Base-by-base conservation (phyloP, 2,113 vertebrate genomes). In the Oostethus manadensis region DNA sequence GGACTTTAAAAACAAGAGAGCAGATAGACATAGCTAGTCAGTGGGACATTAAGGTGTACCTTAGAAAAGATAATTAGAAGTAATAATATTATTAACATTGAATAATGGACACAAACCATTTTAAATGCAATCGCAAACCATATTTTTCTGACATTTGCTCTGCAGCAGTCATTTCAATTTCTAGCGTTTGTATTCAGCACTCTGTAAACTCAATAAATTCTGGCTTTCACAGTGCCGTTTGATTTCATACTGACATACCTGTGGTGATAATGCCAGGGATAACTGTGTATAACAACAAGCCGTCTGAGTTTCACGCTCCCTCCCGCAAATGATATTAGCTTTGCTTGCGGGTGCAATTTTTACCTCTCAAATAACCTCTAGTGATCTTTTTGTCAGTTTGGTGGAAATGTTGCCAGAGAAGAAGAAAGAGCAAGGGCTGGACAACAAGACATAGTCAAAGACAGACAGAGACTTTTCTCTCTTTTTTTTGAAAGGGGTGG, bases 381-480 rank as follows among this genome's bases (percentile, higher is more conserved):
- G 21, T n/a, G 42, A 42, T 60, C 46, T 40, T n/a, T 18, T 61
- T 59, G 60, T 51, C 42, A 26, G 13, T 70, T 23, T 66, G 72
- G 22, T 58, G 43, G 22, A 54, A 56, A 49, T 58, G 62, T 62
- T 55, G 70, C 64, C 51, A 64, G 47, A 62, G 7, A 56, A 62
- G 7, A 56, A 74, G 53, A 55, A 10, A 22, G 14, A 48, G 44
- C 59, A 44, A 44, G 22, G 13, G 33, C 60, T 70, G 48, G 62
- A 50, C 10, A 59, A 17, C 65, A 50, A 49, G 47, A 38, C 33
- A 10, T 20, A 26, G 33, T n/a, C 33, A 67, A 56, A 70, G 42
- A 74, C 43, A 57, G 60, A 62, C 35, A 58, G 47, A 13, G 38
- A 42, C 40, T 40, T 20, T 40, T 29, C 14, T 10, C 13, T 14